Evolutionary conservation across 2,113 vertebrate genomes (phyloP).

Genomic region (Amblyornis subalaris): DNA sequence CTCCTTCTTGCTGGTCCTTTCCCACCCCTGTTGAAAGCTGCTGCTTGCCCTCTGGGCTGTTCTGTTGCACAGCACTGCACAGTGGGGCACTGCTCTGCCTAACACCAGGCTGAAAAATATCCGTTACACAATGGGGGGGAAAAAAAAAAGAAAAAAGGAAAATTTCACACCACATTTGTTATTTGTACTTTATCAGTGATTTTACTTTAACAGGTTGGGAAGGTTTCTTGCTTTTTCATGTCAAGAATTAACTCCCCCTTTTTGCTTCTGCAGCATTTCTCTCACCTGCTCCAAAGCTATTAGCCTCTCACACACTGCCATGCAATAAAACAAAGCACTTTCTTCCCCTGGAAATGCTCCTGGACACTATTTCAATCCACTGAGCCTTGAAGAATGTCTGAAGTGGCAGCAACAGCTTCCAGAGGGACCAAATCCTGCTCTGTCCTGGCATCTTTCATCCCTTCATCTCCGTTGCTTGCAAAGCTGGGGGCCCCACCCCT

Average conservation of each 20-base stretch:
- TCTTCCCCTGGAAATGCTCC: neutral
- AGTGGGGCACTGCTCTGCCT: rapidly evolving
- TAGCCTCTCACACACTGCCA: too few species aligned
- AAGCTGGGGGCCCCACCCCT: neutral
- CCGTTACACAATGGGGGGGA: rapidly evolving
- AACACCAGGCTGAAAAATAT: neutral
- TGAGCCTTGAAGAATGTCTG: rapidly evolving
- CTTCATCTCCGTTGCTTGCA: rapidly evolving
- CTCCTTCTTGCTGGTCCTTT: neutral
- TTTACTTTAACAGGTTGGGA: neutral
- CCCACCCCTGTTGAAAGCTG: too few species aligned
- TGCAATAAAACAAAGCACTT: neutral
- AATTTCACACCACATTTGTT: neutral
- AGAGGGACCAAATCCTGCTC: neutral
- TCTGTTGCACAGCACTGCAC: rapidly evolving
- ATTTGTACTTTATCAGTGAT: neutral
- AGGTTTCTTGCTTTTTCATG: neutral
- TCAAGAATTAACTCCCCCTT: neutral
- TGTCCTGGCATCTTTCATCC: rapidly evolving
- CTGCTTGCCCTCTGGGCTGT: neutral
- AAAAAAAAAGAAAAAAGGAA: rapidly evolving
- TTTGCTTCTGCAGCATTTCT: neutral
- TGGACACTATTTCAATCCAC: neutral
- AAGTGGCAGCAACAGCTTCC: too few species aligned
- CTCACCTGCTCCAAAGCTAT: neutral